phyloP scores from a whole-genome alignment of 2,113 vertebrate genomes.

The Gallinago paraguaiae region DNA sequence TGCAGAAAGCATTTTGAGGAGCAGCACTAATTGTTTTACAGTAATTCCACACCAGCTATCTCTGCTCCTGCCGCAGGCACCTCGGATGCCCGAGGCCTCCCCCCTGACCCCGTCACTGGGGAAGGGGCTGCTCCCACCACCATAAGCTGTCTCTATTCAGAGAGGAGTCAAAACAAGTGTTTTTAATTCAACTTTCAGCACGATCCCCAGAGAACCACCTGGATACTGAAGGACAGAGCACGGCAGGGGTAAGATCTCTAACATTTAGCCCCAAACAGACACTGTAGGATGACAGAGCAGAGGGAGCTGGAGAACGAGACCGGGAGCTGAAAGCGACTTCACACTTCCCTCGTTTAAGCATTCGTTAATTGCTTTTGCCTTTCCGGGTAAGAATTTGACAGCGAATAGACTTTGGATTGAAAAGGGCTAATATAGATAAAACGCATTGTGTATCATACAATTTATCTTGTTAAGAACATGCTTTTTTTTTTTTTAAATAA shows the following conservation, averaged over 20 bases:
- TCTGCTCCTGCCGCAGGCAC: not conserved
- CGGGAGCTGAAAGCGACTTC: conserved; percentile 48
- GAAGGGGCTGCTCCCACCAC: not conserved
- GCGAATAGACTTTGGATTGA: not conserved
- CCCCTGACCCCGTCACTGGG: not conserved
- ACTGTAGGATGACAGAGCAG: conserved; percentile 56
- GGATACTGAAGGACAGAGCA: not conserved
- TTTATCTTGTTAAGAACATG: not conserved
- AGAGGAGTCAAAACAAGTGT: conserved; percentile 56
- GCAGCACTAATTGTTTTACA: not conserved
- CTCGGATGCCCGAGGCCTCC: not conserved
- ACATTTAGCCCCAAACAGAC: conserved; percentile 52
- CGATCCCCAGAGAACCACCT: not conserved
- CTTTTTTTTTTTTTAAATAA: not conserved
- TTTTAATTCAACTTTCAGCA: not conserved
- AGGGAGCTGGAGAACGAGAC: conserved; percentile 49
- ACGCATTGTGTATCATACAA: not conserved
- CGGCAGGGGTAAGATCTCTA: conserved; percentile 11
- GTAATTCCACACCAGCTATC: not conserved
- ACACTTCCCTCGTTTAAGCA: not conserved
- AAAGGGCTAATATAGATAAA: conserved; percentile 6
- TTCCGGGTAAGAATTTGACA: not conserved
- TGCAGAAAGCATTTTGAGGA: not conserved
- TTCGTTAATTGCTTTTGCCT: not conserved
- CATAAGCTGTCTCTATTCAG: not conserved